A percentile compares a stretch with the other conserved stretches of the same genome.
phyloP scores from a whole-genome alignment of 2,888 invertebrate genomes.

The Chydorus sphaericus region DNA sequence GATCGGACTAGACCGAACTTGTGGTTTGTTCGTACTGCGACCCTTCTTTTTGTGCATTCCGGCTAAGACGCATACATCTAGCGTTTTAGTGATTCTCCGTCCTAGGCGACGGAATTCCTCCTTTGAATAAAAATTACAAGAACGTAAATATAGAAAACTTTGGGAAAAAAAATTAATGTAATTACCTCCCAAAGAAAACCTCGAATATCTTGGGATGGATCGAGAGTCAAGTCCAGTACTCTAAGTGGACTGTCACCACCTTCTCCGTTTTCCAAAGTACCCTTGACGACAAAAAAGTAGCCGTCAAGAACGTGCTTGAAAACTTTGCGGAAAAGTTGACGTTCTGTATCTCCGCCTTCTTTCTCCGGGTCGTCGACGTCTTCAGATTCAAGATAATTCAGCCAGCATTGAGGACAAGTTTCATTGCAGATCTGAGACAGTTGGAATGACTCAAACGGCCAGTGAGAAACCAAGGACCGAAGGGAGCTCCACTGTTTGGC shows the following conservation, averaged over 20 bases:
- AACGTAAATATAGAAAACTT: too few relatives aligned
- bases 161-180: too few relatives aligned
- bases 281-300: conserved; percentile 8
- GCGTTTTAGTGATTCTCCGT: conserved; percentile 5
- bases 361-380: conserved; percentile 7
- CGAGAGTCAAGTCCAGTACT: conserved; percentile 6
- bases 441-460: conserved; percentile 3
- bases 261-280: conserved; percentile 3
- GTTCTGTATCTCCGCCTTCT: conserved; percentile 8
- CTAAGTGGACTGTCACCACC: background rate
- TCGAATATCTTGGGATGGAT: background rate
- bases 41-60: conserved; percentile 7
- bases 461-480: background rate
- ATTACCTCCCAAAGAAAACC: conserved; percentile 11
- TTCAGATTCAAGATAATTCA: conserved; percentile 1
- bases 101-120: conserved; percentile 12
- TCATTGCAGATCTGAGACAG: background rate
- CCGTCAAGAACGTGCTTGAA: conserved; percentile 12
- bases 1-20: background rate
- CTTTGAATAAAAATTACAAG: too few relatives aligned
- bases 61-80: conserved; percentile 10
- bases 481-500: conserved; percentile 2
- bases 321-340: conserved; percentile 8
- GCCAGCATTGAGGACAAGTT: conserved; percentile 5
- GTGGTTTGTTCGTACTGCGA: background rate